These are phyloP conservation scores for Phalacrocorax brasilianus DNA, from an alignment of 2,113 vertebrate species.

Conservation along the genomic window DNA sequence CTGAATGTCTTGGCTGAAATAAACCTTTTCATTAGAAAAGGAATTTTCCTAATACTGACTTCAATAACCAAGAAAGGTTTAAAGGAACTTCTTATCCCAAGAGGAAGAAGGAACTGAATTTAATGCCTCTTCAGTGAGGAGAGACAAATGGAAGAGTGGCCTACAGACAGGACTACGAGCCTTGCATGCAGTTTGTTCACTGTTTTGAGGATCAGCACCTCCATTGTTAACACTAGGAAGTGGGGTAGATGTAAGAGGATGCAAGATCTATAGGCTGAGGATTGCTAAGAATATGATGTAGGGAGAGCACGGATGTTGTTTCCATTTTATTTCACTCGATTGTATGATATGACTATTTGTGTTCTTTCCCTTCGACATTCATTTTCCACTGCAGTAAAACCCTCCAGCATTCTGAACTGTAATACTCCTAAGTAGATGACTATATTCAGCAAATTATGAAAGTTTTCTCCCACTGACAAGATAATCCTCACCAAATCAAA, in stretches of 20 bases:
- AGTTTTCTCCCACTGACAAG: background rate
- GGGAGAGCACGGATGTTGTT: background rate
- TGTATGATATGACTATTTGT: background rate
- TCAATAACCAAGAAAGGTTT: background rate
- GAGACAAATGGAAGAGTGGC: background rate
- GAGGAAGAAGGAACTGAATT: background rate
- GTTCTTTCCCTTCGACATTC: background rate
- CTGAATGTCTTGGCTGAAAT: background rate
- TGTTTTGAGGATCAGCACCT: background rate
- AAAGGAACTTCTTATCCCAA: background rate
- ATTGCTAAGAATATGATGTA: background rate
- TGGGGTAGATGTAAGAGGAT: background rate
- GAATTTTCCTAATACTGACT: background rate
- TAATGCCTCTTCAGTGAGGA: background rate
- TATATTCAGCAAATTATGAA: background rate
- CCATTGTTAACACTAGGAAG: background rate
- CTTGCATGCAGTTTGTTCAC: background rate
- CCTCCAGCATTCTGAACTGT: background rate
- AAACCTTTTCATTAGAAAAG: background rate
- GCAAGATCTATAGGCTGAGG: background rate
- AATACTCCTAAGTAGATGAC: background rate
- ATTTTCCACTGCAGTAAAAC: background rate
- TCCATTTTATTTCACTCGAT: background rate
- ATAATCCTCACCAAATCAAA: background rate
- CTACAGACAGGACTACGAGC: background rate